Conservation (phyloP, 2,113 vertebrate species). For the Elephantulus edwardii region DNA sequence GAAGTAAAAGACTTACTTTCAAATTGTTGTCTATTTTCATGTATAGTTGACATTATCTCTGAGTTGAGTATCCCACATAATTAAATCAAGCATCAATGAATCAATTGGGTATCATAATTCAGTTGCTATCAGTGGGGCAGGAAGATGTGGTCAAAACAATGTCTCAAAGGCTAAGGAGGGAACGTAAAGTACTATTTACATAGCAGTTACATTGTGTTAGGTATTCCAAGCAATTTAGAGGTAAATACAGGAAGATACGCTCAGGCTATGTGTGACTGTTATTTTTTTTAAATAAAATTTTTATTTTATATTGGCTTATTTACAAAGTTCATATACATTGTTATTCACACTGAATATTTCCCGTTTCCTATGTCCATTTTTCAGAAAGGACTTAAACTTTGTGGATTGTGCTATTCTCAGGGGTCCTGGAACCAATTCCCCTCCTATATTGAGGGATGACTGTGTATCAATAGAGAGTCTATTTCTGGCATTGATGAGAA, state of each 20-base stretch:
- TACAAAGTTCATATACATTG: too few relatives aligned
- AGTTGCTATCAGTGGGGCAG: background rate
- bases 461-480: too few relatives aligned
- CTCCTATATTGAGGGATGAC: background rate
- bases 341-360: too few relatives aligned
- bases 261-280: background rate
- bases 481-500: too few relatives aligned
- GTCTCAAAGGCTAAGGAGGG: background rate
- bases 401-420: background rate
- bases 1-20: background rate
- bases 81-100: too few relatives aligned
- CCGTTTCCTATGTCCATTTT: too few relatives aligned
- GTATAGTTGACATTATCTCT: background rate
- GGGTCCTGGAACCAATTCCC: background rate
- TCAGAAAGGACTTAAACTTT: background rate
- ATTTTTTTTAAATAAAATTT: background rate
- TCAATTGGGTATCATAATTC: too few relatives aligned
- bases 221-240: background rate
- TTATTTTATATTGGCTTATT: too few relatives aligned
- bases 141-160: background rate
- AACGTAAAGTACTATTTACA: background rate
- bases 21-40: background rate
- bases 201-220: background rate
- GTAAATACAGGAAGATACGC: background rate
- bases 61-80: too few relatives aligned